These are phyloP conservation scores for Myripristis murdjan DNA, from an alignment of 2,797 vertebrate genomes.

Conservation along the genomic window DNA sequence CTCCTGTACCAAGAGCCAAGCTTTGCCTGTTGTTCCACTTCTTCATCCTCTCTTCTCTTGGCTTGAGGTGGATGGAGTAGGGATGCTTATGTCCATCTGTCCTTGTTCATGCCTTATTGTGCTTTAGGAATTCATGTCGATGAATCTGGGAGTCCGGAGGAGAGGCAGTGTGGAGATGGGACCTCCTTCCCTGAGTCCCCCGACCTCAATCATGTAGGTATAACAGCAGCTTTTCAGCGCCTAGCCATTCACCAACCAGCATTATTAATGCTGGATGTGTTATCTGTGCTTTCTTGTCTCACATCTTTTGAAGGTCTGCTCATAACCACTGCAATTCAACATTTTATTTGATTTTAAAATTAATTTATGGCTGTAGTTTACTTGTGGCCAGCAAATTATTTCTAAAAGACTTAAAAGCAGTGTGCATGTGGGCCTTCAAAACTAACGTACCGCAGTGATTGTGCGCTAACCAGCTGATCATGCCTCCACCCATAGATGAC, in stretches of 20 bases:
- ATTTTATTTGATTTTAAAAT: neutral
- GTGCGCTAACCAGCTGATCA: conserved; percentile 77
- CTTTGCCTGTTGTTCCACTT: conserved; percentile 38
- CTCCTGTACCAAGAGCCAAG: conserved; percentile 30
- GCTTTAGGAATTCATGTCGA: conserved; percentile 89
- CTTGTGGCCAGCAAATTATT: neutral
- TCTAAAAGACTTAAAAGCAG: neutral
- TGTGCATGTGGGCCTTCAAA: conserved; percentile 61
- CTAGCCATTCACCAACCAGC: conserved; percentile 39
- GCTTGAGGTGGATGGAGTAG: conserved; percentile 53
- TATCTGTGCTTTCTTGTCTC: conserved; percentile 53
- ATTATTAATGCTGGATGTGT: conserved; percentile 39
- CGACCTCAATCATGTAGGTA: conserved; percentile 92
- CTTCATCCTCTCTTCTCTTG: conserved; percentile 44
- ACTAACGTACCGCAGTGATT: conserved; percentile 5
- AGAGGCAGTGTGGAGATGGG: conserved; percentile 97
- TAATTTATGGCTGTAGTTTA: neutral
- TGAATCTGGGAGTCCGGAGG: conserved; percentile 90
- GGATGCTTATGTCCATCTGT: conserved; percentile 55
- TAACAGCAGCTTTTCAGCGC: conserved; percentile 47
- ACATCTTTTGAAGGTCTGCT: conserved; percentile 71
- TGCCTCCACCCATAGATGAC: conserved; percentile 92
- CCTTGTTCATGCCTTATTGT: conserved; percentile 80
- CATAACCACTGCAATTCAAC: neutral
- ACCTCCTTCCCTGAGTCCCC: conserved; percentile 98